Conservation (phyloP, 2,888 invertebrate species). For the Balanococcus diminutus region DNA sequence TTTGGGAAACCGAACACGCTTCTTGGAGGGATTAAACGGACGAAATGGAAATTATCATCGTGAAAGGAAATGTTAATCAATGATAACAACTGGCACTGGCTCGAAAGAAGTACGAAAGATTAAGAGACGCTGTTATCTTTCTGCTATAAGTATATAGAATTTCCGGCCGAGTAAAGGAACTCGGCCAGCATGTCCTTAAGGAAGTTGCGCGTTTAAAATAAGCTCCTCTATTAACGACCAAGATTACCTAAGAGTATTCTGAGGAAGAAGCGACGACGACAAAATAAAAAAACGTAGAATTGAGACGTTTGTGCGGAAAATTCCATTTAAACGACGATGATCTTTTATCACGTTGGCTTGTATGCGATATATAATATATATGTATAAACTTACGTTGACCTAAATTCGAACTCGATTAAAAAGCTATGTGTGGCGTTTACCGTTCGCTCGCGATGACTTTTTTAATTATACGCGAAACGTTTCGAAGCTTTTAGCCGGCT, state of each 20-base stretch:
- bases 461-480: constrained; percentile 9
- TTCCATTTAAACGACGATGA: background rate
- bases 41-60: background rate
- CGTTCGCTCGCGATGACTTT: background rate
- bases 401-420: background rate
- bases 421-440: background rate
- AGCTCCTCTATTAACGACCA: background rate
- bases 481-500: background rate
- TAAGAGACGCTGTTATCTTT: background rate
- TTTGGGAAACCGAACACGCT: background rate
- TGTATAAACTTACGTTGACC: background rate
- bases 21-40: background rate
- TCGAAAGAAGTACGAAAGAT: background rate
- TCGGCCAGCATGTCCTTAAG: background rate
- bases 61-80: constrained; percentile 27
- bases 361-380: background rate
- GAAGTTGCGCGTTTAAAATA: background rate
- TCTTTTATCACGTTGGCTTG: background rate
- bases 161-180: background rate
- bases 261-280: background rate
- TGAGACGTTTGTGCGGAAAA: background rate
- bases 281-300: background rate
- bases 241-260: background rate
- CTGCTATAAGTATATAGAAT: too few species aligned
- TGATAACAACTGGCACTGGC: background rate